Base-by-base conservation (phyloP, 2,888 invertebrate genomes). In the Machimus rusticus region DNA sequence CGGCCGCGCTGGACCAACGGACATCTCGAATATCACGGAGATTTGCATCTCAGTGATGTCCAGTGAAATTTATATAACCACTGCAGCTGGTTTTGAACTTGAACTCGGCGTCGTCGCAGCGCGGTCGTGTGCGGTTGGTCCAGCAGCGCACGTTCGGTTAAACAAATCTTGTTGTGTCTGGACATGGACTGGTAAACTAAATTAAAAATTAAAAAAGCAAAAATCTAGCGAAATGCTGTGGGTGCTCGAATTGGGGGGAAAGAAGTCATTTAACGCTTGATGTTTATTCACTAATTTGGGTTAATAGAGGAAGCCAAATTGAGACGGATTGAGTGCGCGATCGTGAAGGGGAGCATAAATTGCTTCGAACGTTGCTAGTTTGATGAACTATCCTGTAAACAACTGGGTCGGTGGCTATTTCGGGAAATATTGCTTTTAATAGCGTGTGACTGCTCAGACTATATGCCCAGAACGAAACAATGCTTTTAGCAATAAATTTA, bases 241-340 rank as follows among this genome's bases (percentile, higher is more conserved):
- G 37, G 34, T 66, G 28, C 66, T 19, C 12, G 12, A 66, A 34
- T 78, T 14, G 16, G 43, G 78, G 43, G 9, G 78, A 39, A 39
- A 23, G 16, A 16, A 46, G 23, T 43, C 23, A 19, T 39, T 78
- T 78, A 23, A 43, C 19, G 43, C 43, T 37, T 5, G 37, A 16
- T 78, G 43, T 78, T 78, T 78, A 78, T 66, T 78, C 78, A 43
- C 46, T 78, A 78, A 78, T 78, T 78, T 43, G 14, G 78, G 78
- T 78, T 78, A 78, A 43, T 78, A 19, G 78, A 43, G 43, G 43
- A 12, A 43, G 23, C 37, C 39, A 39, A 43, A 37, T 77, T 77
- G 77, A 46, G 43, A 37, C 55, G 55, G n/a, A 55, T 55, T 55
- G 19, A 19, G 55, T 12, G 28, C 66, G 28, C 66, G 2, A 66